Evolutionary conservation across 2,797 vertebrate species (phyloP).

Genomic region (Gambusia yucatana): DNA sequence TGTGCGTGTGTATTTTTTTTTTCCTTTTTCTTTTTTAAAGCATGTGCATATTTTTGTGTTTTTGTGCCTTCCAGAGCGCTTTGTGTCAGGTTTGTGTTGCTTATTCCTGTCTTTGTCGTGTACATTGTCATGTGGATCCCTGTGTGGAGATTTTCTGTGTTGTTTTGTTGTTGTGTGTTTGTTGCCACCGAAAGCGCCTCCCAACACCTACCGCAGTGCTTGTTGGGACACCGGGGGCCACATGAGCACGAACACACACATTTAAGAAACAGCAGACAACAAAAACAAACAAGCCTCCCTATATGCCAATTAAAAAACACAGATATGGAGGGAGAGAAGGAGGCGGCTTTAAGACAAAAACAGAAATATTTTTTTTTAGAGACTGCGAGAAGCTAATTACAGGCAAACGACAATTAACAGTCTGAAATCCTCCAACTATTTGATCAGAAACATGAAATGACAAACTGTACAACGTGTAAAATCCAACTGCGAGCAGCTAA

Average conservation of each 20-base stretch:
- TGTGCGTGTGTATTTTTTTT: slow-evolving; percentile 2
- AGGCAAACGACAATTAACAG: slow-evolving; percentile 20
- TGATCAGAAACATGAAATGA: slow-evolving; percentile 1
- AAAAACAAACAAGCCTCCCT: slow-evolving; percentile 78
- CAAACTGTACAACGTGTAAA: background rate
- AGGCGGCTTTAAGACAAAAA: slow-evolving; percentile 51
- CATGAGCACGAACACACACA: slow-evolving; percentile 77
- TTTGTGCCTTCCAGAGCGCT: slow-evolving; percentile 26
- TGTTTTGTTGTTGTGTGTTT: slow-evolving; percentile 31
- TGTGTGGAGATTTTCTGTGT: slow-evolving; percentile 30
- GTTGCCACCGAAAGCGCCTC: slow-evolving; percentile 54
- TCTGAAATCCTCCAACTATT: slow-evolving; percentile 9
- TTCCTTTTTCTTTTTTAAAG: background rate
- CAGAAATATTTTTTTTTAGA: slow-evolving; percentile 44
- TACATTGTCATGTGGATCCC: slow-evolving; percentile 19
- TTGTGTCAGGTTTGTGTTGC: slow-evolving; percentile 42
- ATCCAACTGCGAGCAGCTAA: slow-evolving; percentile 10
- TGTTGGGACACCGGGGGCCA: slow-evolving; percentile 77
- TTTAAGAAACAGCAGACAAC: slow-evolving; percentile 76
- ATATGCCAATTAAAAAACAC: slow-evolving; percentile 73
- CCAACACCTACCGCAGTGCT: slow-evolving; percentile 76
- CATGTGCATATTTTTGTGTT: slow-evolving; percentile 20
- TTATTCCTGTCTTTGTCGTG: slow-evolving; percentile 25
- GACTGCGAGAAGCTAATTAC: slow-evolving; percentile 17
- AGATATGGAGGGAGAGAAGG: slow-evolving; percentile 18